phyloP scores from a whole-genome alignment of 2,888 invertebrate genomes.

The Cristatella mucedo region DNA sequence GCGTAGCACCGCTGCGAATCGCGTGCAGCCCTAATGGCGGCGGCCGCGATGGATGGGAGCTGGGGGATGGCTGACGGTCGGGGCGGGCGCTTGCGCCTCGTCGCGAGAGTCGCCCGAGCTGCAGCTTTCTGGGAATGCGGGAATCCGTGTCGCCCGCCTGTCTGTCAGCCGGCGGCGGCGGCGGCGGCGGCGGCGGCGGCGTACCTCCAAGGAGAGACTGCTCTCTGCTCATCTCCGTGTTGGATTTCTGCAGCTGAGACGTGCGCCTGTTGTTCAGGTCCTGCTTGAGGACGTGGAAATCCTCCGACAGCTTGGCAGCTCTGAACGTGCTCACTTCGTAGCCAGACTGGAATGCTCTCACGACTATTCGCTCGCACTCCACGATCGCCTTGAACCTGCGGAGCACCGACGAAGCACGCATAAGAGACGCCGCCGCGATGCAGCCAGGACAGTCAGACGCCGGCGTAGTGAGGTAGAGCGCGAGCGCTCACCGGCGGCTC shows the following conservation, averaged over 20 bases:
- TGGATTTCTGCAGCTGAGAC: constrained; percentile 16
- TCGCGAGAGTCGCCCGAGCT: no score
- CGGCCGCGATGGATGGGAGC: no score
- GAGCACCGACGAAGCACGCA: neutral
- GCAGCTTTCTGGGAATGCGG: constrained; percentile 31
- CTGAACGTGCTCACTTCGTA: constrained; percentile 33
- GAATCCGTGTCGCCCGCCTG: constrained; percentile 36
- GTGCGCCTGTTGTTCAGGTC: constrained; percentile 23
- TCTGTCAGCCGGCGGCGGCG: constrained; percentile 20
- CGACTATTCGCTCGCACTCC: constrained; percentile 34
- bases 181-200: constrained; percentile 5
- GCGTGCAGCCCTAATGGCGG: no score
- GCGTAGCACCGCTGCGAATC: no score
- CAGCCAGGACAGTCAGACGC: constrained; percentile 5
- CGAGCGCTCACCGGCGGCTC: no score
- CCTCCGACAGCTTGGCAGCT: constrained; percentile 31
- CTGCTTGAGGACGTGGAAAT: constrained; percentile 29
- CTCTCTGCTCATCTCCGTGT: constrained; percentile 23
- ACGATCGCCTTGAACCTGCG: constrained; percentile 34
- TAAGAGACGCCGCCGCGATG: no score
- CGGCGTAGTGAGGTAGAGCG: no score
- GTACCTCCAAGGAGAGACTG: constrained; percentile 17
- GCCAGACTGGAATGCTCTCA: constrained; percentile 26
- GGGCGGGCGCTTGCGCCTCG: no score
- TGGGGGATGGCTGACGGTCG: no score